Conservation (phyloP, 2,888 invertebrate species). For the Hedychridium roseum region DNA sequence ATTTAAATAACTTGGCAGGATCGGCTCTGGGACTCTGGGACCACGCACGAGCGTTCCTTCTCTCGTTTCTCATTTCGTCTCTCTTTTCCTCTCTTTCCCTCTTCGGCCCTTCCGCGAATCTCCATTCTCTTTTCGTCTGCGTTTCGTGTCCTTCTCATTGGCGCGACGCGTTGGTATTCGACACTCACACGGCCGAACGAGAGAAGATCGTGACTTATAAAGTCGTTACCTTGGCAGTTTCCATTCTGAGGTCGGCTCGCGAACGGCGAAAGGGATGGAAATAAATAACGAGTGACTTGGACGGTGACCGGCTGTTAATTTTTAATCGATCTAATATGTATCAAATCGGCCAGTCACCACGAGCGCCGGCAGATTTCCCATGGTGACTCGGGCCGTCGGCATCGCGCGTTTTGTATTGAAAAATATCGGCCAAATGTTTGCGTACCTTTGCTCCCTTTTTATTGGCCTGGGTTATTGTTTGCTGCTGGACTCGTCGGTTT, state of each 20-base stretch:
- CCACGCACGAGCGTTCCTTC: slow-evolving; percentile 56
- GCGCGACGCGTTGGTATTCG: slow-evolving; percentile 31
- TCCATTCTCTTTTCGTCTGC: slow-evolving; percentile 23
- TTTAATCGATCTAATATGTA: slow-evolving; percentile 59
- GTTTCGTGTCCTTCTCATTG: slow-evolving; percentile 27
- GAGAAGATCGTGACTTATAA: slow-evolving; percentile 39
- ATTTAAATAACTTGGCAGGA: slow-evolving; percentile 65
- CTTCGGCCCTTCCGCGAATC: slow-evolving; percentile 20
- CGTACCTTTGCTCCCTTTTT: slow-evolving; percentile 26
- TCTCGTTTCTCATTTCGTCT: slow-evolving; percentile 35
- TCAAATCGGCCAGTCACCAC: slow-evolving; percentile 46
- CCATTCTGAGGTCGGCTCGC: slow-evolving; percentile 1
- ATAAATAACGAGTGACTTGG: slow-evolving; percentile 7
- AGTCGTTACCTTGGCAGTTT: slow-evolving; percentile 42
- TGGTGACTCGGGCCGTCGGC: slow-evolving; percentile 48
- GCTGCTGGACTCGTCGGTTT: slow-evolving; percentile 25
- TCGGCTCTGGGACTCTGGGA: slow-evolving; percentile 64
- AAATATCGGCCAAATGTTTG: slow-evolving; percentile 55
- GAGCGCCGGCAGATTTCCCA: slow-evolving; percentile 55
- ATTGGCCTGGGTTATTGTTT: slow-evolving; percentile 15
- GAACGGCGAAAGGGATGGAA: not conserved
- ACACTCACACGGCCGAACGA: slow-evolving; percentile 17
- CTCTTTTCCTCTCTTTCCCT: slow-evolving; percentile 24
- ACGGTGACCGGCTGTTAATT: slow-evolving; percentile 42
- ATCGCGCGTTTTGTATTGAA: slow-evolving; percentile 51